A percentile compares a stretch with the other conserved stretches of the same genome.
Evolutionary conservation across 2,797 vertebrate genomes (phyloP).

Genomic region (Phoeniculus purpureus): DNA sequence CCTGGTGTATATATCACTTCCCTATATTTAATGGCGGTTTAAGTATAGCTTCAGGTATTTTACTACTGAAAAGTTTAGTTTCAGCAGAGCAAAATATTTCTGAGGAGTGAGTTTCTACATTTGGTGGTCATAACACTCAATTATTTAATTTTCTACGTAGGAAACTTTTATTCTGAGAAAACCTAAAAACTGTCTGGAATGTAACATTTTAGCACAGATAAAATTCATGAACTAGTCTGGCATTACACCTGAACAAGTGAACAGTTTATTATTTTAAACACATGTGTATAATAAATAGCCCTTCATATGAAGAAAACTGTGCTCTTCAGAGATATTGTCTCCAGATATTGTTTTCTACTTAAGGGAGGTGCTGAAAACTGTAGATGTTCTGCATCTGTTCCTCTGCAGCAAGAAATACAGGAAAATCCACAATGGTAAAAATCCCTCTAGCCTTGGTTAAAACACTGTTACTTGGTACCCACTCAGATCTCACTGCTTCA

Average conservation of each 20-base stretch:
- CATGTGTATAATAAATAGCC: not conserved
- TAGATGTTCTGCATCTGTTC: not conserved
- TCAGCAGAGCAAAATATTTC: not conserved
- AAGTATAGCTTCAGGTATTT: not conserved
- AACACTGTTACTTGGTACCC: not conserved
- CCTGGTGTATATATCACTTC: not conserved
- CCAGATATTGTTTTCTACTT: not conserved
- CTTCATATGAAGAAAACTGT: not conserved
- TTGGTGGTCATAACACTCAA: not conserved
- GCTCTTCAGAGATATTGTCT: not conserved
- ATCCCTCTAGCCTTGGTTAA: not conserved
- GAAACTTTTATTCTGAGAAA: not conserved
- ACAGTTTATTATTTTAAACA: not conserved
- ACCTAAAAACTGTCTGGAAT: not conserved
- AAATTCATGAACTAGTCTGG: not conserved
- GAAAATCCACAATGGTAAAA: not conserved
- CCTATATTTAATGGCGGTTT: not conserved
- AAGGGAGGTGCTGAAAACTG: not conserved
- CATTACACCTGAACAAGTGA: not conserved
- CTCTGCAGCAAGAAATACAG: not conserved
- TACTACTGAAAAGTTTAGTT: not conserved
- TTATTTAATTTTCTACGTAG: not conserved
- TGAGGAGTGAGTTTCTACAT: not conserved
- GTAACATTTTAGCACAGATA: not conserved
- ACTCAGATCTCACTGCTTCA: not conserved